Base-by-base conservation (phyloP, 2,888 invertebrate species). In the Dilophus febrilis region DNA sequence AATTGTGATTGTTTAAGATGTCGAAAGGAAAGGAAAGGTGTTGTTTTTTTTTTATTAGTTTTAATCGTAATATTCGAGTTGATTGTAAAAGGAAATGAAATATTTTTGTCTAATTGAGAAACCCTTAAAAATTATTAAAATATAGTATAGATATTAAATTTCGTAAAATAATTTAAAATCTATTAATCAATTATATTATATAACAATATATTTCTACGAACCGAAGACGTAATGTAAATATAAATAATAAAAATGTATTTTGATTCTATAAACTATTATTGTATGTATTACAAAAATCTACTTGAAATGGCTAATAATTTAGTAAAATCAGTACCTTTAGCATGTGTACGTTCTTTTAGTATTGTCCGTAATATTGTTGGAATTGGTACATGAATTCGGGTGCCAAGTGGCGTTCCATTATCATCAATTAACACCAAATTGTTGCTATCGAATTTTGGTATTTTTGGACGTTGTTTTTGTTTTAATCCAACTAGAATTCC, bases 371-470 rank as follows among this genome's bases (percentile, higher is more conserved):
- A 65, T 44, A 84, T 70, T 3, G 88, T 84, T 1, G 98, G 98
- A 45, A 99, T 81, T 0, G 98, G 98, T 2, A 87, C 91, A 51
- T 86, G 82, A 49, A 99, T 90, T 49, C 97, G 71, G 2, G 88
- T 98, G 14, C 98, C 98, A 4, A 95, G 62, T 0, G 98, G 98
- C 12, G 84, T 80, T 14, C 95, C 97, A 53, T 74, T 84, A 53
- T 97, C 92, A 54, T 97, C 94, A 32, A 99, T 82, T 1, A 98
- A 66, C 2, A 98, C 97, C 40, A 97, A 65, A 64, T 98, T 98
- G 58, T 97, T 97, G 53, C 81, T 85, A 59, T 97, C 95, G 59
- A 86, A 91, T 56, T 82, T 82, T 0, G 95, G 94, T 29, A 88
- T 70, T 59, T 82, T 80, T 0, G 77, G 61, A 41, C 71, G 70